Conservation (phyloP, 2,113 vertebrate genomes). For the Pithys albifrons region DNA sequence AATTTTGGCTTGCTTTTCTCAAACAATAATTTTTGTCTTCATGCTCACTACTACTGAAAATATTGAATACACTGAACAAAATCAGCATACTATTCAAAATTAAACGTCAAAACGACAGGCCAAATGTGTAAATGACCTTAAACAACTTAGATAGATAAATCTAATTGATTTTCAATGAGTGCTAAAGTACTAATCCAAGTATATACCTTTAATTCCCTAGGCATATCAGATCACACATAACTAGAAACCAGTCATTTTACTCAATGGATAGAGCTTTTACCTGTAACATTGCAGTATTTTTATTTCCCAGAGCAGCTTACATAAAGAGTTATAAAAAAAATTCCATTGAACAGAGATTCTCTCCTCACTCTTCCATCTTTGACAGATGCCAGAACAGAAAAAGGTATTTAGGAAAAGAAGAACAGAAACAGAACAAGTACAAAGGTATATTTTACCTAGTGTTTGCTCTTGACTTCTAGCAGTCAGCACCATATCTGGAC, state of each 20-base stretch:
- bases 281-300: not conserved
- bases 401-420: not conserved
- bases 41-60: not conserved
- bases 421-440: not conserved
- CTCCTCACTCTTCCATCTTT: not conserved
- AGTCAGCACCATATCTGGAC: not conserved
- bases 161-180: not conserved
- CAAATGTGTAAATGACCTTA: not conserved
- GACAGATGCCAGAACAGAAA: not conserved
- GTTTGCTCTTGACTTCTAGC: not conserved
- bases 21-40: not conserved
- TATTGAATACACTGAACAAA: not conserved
- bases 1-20: not conserved
- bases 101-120: not conserved
- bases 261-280: not conserved
- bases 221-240: not conserved
- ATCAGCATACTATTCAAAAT: not conserved
- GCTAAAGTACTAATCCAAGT: not conserved
- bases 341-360: not conserved
- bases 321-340: not conserved
- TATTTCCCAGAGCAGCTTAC: not conserved
- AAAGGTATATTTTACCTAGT: not conserved
- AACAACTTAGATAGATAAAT: not conserved
- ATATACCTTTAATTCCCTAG: not conserved
- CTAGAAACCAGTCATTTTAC: not conserved